Evolutionary conservation across 1,140 invertebrate genomes (phyloP).

Genomic region (Heliconius hewitsoni): DNA sequence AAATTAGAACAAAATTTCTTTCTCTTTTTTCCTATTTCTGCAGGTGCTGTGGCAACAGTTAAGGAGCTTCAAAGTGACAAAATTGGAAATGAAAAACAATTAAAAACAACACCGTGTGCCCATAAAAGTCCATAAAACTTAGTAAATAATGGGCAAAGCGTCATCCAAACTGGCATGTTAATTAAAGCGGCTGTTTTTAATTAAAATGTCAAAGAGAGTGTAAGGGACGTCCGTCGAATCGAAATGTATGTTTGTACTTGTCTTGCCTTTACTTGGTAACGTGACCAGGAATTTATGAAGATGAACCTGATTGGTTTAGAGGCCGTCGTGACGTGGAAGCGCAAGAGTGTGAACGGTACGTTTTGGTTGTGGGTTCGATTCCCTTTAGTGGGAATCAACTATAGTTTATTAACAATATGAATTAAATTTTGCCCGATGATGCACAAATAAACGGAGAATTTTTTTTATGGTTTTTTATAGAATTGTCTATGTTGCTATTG

Average conservation of each 20-base stretch:
- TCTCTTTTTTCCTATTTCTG: not conserved
- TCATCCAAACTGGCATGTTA: slow-evolving; percentile 30
- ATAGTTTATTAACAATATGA: too few relatives aligned
- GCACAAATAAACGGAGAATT: too few relatives aligned
- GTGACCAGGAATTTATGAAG: not conserved
- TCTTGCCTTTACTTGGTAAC: not conserved
- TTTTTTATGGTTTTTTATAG: too few relatives aligned
- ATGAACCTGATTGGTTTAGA: not conserved
- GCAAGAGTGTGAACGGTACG: too few relatives aligned
- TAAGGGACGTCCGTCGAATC: slow-evolving; percentile 28
- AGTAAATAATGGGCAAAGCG: slow-evolving; percentile 26
- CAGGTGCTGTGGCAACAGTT: not conserved
- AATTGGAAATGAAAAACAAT: not conserved
- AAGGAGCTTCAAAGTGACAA: not conserved
- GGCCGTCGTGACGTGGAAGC: too few relatives aligned
- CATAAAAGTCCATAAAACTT: slow-evolving; percentile 22
- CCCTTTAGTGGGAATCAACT: too few relatives aligned
- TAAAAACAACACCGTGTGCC: not conserved
- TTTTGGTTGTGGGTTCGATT: too few relatives aligned
- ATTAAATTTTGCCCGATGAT: too few relatives aligned
- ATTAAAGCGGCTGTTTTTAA: slow-evolving; percentile 26
- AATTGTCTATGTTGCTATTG: too few relatives aligned
- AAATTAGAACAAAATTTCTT: not conserved
- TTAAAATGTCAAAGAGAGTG: slow-evolving; percentile 37
- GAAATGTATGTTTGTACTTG: slow-evolving; percentile 18